Evolutionary conservation across 2,797 vertebrate species (phyloP), one percentile per base, ranked within the genome.

Genomic region (Arctocebus calabarensis): DNA sequence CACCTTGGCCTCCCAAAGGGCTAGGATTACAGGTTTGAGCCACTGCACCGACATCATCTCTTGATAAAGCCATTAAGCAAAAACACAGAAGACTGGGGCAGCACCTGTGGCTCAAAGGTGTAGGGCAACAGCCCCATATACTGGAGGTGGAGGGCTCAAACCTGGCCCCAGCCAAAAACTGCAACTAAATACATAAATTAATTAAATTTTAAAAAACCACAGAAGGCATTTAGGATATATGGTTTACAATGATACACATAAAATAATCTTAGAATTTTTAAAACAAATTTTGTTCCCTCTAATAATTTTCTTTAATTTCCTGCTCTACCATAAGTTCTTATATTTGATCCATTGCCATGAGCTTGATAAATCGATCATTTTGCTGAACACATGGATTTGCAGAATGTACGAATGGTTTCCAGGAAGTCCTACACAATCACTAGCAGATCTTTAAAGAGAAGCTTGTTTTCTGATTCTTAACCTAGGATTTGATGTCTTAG

Each of bases 381-480:
- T 89, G 55, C 48, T 66, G 25, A 91, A 92, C 40, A 88, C 83
- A 89, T 78, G 12, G 7, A 59, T 91, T 37, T 87, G 34, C 12
- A 52, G 55, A 95, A 68, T 2, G 1, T 71, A 55, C 61, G 77
- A 77, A 68, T 74, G 6, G 6, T 77, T 86, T 96, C 23, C 8
- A 45, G 40, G 29, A 81, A 77, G 74, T 61, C 52, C 40, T 74
- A 17, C 22, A 61, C 10, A 52, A 48, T 96, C 48, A 75, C 25
- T 79, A 83, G 94, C 52, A 89, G 68, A 70, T 90, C 43, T 92
- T 73, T 64, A 77, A 93, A 96, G 62, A 92, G 66, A 84, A 90
- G 48, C 43, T 20, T 79, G 4, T 5, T 77, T 66, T 89, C 34
- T n/a, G 61, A 93, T 79, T 95, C 95, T 96, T 91, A 92, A 43